Evolutionary conservation across 2,797 vertebrate genomes (phyloP).

Genomic region (Sebastes alutus): DNA sequence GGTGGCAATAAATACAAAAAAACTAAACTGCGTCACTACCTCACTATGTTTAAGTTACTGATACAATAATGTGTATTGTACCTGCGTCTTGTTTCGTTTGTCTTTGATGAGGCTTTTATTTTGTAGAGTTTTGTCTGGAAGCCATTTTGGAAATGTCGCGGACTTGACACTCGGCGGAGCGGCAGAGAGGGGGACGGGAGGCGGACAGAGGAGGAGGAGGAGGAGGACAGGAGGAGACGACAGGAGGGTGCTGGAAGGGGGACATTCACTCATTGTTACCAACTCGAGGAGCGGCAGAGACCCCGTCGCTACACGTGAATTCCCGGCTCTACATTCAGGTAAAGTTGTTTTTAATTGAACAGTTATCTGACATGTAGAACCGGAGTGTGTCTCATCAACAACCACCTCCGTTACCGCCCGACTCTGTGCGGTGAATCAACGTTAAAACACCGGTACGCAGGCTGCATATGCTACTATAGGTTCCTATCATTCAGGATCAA

Average conservation of each 20-base stretch:
- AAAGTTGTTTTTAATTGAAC: constrained; percentile 29
- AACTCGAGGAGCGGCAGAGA: constrained; percentile 51
- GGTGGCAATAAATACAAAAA: not conserved
- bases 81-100: not conserved
- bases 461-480: not conserved
- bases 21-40: not conserved
- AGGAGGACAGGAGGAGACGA: constrained; percentile 34
- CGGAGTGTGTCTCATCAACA: not conserved
- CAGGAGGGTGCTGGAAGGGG: constrained; percentile 21
- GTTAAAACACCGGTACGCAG: constrained; percentile 17
- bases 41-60: not conserved
- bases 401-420: constrained; percentile 1
- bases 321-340: constrained; percentile 44
- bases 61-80: not conserved
- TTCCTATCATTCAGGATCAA: constrained; percentile 41
- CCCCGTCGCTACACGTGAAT: constrained; percentile 47
- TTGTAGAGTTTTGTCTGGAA: constrained; percentile 21
- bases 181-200: not conserved
- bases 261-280: constrained; percentile 75
- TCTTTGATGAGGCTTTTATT: constrained; percentile 35
- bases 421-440: not conserved
- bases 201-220: constrained; percentile 23
- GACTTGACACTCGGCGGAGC: not conserved
- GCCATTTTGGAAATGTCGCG: not conserved
- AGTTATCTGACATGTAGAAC: not conserved